phyloP scores from a whole-genome alignment of 2,797 vertebrate genomes.

The Hoplostethus mediterraneus region DNA sequence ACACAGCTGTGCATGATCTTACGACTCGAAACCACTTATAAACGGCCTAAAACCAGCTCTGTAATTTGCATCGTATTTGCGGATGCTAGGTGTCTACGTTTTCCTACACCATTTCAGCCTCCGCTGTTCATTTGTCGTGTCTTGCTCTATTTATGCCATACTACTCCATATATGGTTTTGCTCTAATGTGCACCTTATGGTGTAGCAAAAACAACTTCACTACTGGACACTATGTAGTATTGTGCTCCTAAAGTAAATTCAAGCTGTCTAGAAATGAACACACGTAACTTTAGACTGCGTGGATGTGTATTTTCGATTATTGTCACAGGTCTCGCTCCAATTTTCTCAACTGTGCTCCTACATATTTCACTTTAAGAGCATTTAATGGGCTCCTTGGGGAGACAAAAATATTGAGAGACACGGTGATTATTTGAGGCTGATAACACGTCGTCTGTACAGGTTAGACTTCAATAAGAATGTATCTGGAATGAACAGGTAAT shows the following conservation, averaged over 20 bases:
- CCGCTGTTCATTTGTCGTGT: conserved; percentile 28
- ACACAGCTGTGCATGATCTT: conserved; percentile 59
- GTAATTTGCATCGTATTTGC: conserved; percentile 12
- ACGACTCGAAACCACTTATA: not conserved
- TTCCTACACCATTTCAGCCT: not conserved
- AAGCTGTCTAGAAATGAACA: too few species aligned
- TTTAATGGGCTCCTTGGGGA: too few species aligned
- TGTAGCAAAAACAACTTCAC: conserved; percentile 47
- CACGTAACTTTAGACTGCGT: not conserved
- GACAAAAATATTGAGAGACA: not conserved
- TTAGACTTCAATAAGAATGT: not conserved
- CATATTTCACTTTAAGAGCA: not conserved
- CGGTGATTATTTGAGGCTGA: not conserved
- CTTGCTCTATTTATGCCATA: conserved; percentile 16
- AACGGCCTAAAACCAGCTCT: conserved; percentile 10
- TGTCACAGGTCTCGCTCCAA: conserved; percentile 3
- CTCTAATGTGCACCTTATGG: conserved; percentile 27
- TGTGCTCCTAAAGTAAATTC: not conserved
- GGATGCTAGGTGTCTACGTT: conserved; percentile 10
- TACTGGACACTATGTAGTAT: not conserved
- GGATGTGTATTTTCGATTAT: conserved; percentile 3
- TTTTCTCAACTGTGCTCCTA: conserved; percentile 4
- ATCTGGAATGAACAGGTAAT: too few species aligned
- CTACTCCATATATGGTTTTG: conserved; percentile 24
- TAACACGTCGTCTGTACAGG: not conserved